Base-by-base conservation (phyloP, 2,113 vertebrate genomes). In the Pseudorhombus dupliciocellatus region DNA sequence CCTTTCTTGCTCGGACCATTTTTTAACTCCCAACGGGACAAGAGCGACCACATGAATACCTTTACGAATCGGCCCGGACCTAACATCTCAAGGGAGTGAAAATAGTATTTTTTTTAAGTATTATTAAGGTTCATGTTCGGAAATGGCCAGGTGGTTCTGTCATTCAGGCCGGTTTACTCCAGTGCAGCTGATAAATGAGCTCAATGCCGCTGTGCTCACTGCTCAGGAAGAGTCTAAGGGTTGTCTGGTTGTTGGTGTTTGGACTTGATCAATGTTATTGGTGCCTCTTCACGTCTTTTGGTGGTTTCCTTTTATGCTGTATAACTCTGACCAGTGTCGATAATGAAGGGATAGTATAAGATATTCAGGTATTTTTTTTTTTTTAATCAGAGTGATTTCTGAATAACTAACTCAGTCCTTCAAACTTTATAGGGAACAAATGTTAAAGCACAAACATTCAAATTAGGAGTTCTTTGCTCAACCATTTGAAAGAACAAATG, bases 11-110 rank as follows among this genome's bases (percentile, higher is more conserved):
- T 42, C 26, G 26, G 5, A 1, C 71, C 10, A 1, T 52, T 0
- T 63, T 14, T 58, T n/a, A 20, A 24, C 1, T 3, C 15, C 8
- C 5, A 48, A 20, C 31, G 18, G 26, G 11, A 63, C 0, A 22
- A 48, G 5, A 22, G 68, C n/a, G 58, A 18, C 12, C 4, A 30
- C 34, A 48, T 67, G 25, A 51, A 44, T 67, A 57, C 53, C 62
- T 53, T 44, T 7, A 26, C 30, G 21, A 64, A 18, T 37, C 40
- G 75, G 44, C 66, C 78, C 78, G 74, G 40, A 70, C 34, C 50
- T 69, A 71, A 26, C 1, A 14, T 53, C 42, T 34, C 68, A 9
- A 66, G 48, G 34, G 55, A 31, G 28, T 56, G 10, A 20, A 15
- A 4, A 34, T 37, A 12, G 34, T 28, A 11, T 37, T 37, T 37